A percentile compares a stretch with the other conserved stretches of the same genome.
Conservation (phyloP, 2,888 invertebrate genomes). For the Mesorhabditis sp. region DNA sequence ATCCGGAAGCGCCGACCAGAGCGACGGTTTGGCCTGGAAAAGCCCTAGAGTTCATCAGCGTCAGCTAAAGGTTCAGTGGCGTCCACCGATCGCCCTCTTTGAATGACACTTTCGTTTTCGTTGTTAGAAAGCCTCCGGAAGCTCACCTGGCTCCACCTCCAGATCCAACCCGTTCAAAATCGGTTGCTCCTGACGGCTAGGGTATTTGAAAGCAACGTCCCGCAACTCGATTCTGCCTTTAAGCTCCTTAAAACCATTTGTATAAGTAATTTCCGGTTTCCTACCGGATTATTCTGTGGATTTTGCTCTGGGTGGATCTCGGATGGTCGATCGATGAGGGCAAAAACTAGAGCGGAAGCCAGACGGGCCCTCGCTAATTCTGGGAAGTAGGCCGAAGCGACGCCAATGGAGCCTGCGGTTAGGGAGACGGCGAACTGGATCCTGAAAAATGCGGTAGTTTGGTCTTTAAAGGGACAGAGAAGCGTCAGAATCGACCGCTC, state of each 20-base stretch:
- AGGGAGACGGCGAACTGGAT: conserved; percentile 65
- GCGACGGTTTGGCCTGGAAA: conserved; percentile 59
- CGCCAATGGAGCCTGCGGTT: conserved; percentile 62
- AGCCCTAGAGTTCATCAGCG: conserved; percentile 22
- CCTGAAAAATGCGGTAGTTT: conserved; percentile 49
- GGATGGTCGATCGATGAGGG: too few relatives aligned
- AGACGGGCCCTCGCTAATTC: conserved; percentile 59
- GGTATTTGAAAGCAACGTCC: neutral
- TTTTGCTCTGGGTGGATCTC: too few relatives aligned
- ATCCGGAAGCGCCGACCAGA: conserved; percentile 61
- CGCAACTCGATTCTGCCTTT: neutral
- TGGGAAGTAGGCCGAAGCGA: conserved; percentile 60
- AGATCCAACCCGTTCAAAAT: neutral
- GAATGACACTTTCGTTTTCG: too few relatives aligned
- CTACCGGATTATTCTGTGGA: too few relatives aligned
- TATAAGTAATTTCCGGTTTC: too few relatives aligned
- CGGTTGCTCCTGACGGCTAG: neutral
- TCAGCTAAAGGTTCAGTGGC: too few relatives aligned
- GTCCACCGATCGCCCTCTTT: too few relatives aligned
- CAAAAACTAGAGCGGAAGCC: conserved; percentile 59
- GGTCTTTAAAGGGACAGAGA: too few relatives aligned
- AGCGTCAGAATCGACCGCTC: too few relatives aligned
- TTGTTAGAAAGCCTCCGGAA: neutral
- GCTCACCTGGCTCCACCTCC: neutral
- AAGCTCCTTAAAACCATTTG: neutral